Percentiles rank a stretch among this genome's conserved stretches.
phyloP scores from a whole-genome alignment of 2,113 vertebrate genomes.

The Noctilio leporinus region DNA sequence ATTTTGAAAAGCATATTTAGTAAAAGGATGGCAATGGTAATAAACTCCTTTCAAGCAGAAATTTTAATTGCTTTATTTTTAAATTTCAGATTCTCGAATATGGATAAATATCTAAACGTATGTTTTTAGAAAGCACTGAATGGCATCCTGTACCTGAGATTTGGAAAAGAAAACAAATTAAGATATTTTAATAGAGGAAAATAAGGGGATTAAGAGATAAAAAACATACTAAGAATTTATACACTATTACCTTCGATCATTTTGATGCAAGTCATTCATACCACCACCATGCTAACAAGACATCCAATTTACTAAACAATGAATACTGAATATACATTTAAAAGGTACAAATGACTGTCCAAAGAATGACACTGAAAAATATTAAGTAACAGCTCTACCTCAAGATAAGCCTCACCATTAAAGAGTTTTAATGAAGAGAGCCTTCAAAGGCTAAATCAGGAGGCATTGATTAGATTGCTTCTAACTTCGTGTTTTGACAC shows the following conservation, averaged over 20 bases:
- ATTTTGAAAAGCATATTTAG: constrained; percentile 27
- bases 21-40: constrained; percentile 23
- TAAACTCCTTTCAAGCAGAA: background rate
- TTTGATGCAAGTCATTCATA: constrained; percentile 83
- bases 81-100: constrained; percentile 67
- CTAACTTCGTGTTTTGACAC: constrained; percentile 89
- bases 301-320: constrained; percentile 87
- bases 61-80: constrained; percentile 54
- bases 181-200: constrained; percentile 43
- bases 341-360: constrained; percentile 86
- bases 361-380: constrained; percentile 88
- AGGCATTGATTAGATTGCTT: constrained; percentile 95
- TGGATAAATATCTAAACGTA: constrained; percentile 29
- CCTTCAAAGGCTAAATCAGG: constrained; percentile 93
- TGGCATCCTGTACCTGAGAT: constrained; percentile 36
- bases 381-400: constrained; percentile 86
- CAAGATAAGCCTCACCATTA: constrained; percentile 86
- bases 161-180: constrained; percentile 59
- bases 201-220: constrained; percentile 39
- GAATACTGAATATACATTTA: constrained; percentile 85
- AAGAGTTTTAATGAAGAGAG: constrained; percentile 87
- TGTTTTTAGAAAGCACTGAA: constrained; percentile 21
- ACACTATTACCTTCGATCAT: constrained; percentile 82
- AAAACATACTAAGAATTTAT: constrained; percentile 76
- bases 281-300: constrained; percentile 83